phyloP scores from a whole-genome alignment of 1,140 invertebrate genomes.

The Ceratosolen solmsi region DNA sequence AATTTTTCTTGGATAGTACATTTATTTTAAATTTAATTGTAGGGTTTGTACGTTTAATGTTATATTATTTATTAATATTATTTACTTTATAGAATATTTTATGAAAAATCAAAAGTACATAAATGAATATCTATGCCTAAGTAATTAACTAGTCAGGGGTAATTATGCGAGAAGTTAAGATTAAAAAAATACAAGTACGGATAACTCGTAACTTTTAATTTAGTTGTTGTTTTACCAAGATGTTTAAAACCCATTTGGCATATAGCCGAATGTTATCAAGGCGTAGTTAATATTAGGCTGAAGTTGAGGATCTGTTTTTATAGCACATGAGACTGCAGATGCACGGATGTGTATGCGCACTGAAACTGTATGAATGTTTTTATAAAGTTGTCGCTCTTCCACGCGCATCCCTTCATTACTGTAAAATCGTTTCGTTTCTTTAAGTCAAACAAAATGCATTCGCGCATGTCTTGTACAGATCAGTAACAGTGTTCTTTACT shows the following conservation, averaged over 20 bases:
- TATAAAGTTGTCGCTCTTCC: not conserved
- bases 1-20: too few relatives aligned
- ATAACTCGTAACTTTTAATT: too few relatives aligned
- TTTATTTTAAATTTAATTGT: too few relatives aligned
- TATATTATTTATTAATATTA: too few relatives aligned
- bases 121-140: too few relatives aligned
- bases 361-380: conserved; percentile 3
- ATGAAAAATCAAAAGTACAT: too few relatives aligned
- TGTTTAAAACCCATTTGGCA: not conserved
- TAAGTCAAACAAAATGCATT: not conserved
- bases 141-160: too few relatives aligned
- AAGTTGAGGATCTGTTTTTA: not conserved
- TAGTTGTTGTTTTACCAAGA: too few relatives aligned
- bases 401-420: not conserved
- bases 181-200: too few relatives aligned
- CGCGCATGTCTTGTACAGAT: not conserved
- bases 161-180: too few relatives aligned
- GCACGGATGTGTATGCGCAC: not conserved
- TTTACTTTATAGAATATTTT: too few relatives aligned
- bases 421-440: not conserved
- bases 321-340: not conserved
- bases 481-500: not conserved
- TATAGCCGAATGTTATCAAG: not conserved
- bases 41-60: too few relatives aligned
- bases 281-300: not conserved